phyloP scores from a whole-genome alignment of 2,888 invertebrate species.

The Willowsia nigromaculata region DNA sequence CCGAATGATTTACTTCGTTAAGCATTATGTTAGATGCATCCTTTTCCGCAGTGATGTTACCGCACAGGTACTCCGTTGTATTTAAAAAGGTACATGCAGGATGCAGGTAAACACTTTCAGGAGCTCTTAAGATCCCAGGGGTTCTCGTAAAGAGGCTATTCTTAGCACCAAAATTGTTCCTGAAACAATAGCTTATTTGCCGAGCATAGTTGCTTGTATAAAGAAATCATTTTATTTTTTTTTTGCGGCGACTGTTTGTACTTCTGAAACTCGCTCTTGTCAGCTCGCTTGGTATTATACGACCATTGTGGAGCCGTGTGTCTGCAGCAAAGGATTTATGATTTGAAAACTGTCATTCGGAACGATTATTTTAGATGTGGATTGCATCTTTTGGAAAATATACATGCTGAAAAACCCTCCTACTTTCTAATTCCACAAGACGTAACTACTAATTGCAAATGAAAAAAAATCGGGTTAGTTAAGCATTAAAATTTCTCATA shows the following conservation, averaged over 20 bases:
- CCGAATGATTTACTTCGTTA: constrained; percentile 64
- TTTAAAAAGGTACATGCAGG: neutral
- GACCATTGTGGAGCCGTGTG: constrained; percentile 67
- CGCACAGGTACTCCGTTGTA: constrained; percentile 57
- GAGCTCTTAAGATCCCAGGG: constrained; percentile 71
- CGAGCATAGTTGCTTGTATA: constrained; percentile 46
- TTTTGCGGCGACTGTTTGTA: constrained; percentile 56
- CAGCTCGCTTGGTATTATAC: constrained; percentile 4
- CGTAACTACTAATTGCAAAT: constrained; percentile 69
- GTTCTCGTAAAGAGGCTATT: constrained; percentile 73
- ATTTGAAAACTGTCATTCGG: constrained; percentile 72
- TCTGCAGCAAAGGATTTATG: constrained; percentile 71
- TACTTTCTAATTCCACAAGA: constrained; percentile 61
- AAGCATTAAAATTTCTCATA: constrained; percentile 11
- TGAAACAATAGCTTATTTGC: constrained; percentile 72
- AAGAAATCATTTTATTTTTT: constrained; percentile 70
- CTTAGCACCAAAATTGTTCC: constrained; percentile 67
- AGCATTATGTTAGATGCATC: neutral
- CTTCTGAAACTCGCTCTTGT: neutral
- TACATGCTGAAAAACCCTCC: constrained; percentile 68
- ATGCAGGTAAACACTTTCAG: constrained; percentile 55
- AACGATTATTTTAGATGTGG: constrained; percentile 71
- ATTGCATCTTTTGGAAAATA: constrained; percentile 67
- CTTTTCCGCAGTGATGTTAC: constrained; percentile 21
- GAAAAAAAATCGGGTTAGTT: constrained; percentile 28